Evolutionary conservation across 2,888 invertebrate genomes (phyloP).

Genomic region (Zeuzera pyrina): DNA sequence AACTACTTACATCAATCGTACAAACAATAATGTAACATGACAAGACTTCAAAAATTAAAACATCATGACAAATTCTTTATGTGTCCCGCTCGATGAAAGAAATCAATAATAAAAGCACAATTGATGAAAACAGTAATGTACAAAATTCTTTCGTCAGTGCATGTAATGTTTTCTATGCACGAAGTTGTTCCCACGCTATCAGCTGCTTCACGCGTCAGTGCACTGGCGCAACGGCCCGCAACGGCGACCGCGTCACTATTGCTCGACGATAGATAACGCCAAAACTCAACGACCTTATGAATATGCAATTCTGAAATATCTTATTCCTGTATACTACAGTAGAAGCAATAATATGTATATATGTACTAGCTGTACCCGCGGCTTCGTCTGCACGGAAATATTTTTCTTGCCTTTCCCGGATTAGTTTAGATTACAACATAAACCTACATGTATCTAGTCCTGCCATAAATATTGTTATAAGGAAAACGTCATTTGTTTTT

Average conservation of each 20-base stretch:
- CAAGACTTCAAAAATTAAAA: conserved; percentile 6
- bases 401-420: too few species aligned
- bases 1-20: conserved; percentile 16
- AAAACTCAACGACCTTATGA: conserved; percentile 16
- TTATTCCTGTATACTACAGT: too few species aligned
- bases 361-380: too few species aligned
- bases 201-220: conserved; percentile 57
- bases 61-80: conserved; percentile 1
- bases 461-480: too few species aligned
- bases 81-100: not conserved
- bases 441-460: too few species aligned
- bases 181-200: conserved; percentile 62
- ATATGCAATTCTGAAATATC: too few species aligned
- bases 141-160: too few species aligned
- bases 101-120: conserved; percentile 4
- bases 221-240: conserved; percentile 38
- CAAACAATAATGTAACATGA: conserved; percentile 20
- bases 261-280: conserved; percentile 23
- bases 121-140: conserved; percentile 10
- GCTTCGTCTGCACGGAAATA: too few species aligned
- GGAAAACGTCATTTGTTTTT: too few species aligned
- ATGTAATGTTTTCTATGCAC: conserved; percentile 26
- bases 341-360: too few species aligned
- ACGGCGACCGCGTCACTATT: conserved; percentile 24
- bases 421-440: too few species aligned